These are phyloP conservation scores for Euura saliciscinereae DNA, from an alignment of 1,140 invertebrate genomes.

Conservation along the genomic window DNA sequence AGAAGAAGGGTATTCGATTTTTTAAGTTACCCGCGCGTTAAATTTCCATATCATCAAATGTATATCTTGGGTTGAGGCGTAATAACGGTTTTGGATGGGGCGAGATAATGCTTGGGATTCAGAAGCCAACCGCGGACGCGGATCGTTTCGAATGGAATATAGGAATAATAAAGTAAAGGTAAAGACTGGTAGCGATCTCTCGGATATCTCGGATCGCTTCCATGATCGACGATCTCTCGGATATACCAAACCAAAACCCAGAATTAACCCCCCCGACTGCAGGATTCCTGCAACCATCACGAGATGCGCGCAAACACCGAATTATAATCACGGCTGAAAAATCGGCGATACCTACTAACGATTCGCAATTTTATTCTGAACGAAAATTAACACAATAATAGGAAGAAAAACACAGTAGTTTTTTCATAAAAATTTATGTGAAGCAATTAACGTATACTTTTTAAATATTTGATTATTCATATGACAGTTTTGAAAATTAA, in stretches of 20 bases:
- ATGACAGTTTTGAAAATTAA: no score
- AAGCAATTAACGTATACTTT: no score
- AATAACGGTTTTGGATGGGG: constrained; percentile 1
- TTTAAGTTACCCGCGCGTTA: neutral
- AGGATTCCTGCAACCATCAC: constrained; percentile 18
- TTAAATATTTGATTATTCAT: no score
- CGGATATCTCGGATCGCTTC: neutral
- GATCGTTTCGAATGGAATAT: constrained; percentile 14
- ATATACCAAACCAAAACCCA: constrained; percentile 40
- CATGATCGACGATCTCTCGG: constrained; percentile 35
- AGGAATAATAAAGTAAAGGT: constrained; percentile 39
- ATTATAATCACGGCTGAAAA: constrained; percentile 33
- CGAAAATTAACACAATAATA: neutral
- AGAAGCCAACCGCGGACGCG: neutral
- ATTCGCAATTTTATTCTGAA: neutral
- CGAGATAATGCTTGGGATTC: constrained; percentile 13
- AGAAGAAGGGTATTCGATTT: no score
- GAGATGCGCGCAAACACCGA: constrained; percentile 44
- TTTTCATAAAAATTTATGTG: no score
- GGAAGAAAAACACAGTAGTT: neutral
- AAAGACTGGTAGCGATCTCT: constrained; percentile 54
- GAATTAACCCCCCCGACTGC: constrained; percentile 46
- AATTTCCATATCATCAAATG: constrained; percentile 5
- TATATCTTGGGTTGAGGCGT: neutral
- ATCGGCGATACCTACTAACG: neutral